These are phyloP conservation scores for Charina bottae DNA, from an alignment of 2,113 vertebrate species.

Conservation along the genomic window DNA sequence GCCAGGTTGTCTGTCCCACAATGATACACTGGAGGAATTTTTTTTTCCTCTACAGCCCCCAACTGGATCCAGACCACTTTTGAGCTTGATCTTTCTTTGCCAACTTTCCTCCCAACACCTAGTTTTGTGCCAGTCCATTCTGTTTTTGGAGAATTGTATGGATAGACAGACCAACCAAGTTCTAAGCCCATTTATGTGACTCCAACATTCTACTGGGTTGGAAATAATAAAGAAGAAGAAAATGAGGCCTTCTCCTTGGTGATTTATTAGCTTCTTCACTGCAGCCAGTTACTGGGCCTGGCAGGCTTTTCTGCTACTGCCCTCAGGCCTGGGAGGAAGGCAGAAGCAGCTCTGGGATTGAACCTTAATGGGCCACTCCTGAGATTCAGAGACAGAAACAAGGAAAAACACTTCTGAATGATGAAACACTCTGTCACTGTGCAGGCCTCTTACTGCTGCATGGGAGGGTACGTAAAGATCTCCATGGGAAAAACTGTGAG, in stretches of 20 bases:
- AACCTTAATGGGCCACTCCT: not conserved
- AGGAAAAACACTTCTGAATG: not conserved
- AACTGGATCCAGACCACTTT: not conserved
- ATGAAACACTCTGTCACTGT: not conserved
- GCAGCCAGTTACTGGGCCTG: not conserved
- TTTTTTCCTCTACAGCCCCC: not conserved
- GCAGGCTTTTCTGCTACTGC: not conserved
- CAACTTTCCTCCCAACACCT: not conserved
- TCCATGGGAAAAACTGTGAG: not conserved
- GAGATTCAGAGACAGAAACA: not conserved
- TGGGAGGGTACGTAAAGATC: too few relatives aligned
- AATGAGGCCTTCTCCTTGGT: not conserved
- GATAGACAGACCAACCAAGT: not conserved
- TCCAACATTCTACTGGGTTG: not conserved
- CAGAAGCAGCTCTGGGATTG: not conserved
- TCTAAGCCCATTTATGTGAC: not conserved
- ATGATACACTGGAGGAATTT: not conserved
- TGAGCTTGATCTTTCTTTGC: not conserved
- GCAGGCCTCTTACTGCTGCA: not conserved
- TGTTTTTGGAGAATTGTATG: not conserved
- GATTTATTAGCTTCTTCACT: not conserved
- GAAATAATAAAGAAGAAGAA: not conserved
- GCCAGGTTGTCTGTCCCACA: not conserved
- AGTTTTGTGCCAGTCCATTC: not conserved
- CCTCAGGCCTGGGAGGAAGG: not conserved